A percentile compares a stretch with the other conserved stretches of the same genome.
These are phyloP conservation scores for Conomelus anceps DNA, from an alignment of 2,888 invertebrate genomes.

Conservation along the genomic window DNA sequence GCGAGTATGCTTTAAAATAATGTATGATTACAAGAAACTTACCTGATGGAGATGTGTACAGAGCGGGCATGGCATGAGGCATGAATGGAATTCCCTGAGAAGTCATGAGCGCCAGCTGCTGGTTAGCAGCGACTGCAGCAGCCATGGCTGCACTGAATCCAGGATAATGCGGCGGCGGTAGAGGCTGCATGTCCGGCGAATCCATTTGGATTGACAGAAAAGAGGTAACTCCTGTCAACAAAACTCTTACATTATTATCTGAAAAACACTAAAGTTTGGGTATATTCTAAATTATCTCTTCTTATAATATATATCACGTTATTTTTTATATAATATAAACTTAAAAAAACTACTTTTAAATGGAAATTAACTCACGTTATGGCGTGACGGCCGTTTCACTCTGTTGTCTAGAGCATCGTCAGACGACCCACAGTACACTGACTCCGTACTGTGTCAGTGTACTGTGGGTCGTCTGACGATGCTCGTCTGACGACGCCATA, in stretches of 20 bases:
- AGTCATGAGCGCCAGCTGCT: conserved; percentile 47
- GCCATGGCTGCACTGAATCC: conserved; percentile 42
- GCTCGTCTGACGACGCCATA: too few species aligned
- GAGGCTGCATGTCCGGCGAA: conserved; percentile 30
- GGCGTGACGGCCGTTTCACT: too few species aligned
- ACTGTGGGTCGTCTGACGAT: too few species aligned
- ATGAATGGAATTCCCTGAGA: conserved; percentile 46
- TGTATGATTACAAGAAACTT: too few species aligned
- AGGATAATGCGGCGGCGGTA: conserved; percentile 34
- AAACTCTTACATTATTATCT: background rate
- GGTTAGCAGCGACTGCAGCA: conserved; percentile 45
- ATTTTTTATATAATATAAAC: too few species aligned
- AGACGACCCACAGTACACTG: too few species aligned
- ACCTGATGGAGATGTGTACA: conserved; percentile 39
- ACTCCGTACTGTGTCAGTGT: too few species aligned
- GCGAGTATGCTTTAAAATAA: too few species aligned
- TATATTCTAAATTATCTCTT: background rate
- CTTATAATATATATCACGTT: background rate
- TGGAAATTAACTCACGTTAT: too few species aligned
- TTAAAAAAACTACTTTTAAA: too few species aligned
- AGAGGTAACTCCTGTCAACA: conserved; percentile 30
- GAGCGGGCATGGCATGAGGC: conserved; percentile 46
- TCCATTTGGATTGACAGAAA: conserved; percentile 36
- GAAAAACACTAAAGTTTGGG: background rate
- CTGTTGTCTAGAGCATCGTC: too few species aligned